Conservation (phyloP, 2,113 vertebrate species). For the western clawed frog (Xenopus tropicalis) region DNA sequence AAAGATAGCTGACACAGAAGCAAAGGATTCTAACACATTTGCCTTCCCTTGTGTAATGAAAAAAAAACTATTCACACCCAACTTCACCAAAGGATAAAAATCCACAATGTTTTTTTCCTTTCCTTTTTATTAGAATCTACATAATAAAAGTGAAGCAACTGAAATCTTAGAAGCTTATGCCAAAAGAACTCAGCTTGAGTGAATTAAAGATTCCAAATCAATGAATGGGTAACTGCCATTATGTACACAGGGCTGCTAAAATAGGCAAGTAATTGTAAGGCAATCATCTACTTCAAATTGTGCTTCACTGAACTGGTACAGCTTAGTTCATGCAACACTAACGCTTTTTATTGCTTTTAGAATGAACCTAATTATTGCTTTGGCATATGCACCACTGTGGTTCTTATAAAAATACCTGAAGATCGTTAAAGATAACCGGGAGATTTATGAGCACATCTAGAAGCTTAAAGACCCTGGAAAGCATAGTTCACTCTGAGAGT, state of each 20-base stretch:
- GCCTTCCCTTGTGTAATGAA: neutral
- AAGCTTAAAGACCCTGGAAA: too few relatives aligned
- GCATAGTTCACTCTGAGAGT: too few relatives aligned
- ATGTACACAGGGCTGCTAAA: neutral
- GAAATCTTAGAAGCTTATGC: neutral
- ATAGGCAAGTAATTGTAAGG: slow-evolving; percentile 13
- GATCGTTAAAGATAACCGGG: too few relatives aligned
- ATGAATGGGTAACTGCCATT: slow-evolving; percentile 1
- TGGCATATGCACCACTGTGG: neutral
- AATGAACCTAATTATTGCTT: neutral
- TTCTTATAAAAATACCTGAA: neutral
- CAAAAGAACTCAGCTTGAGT: neutral
- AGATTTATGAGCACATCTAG: too few relatives aligned
- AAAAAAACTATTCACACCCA: slow-evolving; percentile 4
- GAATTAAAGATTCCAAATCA: slow-evolving; percentile 4
- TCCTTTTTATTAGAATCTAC: neutral
- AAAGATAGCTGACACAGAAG: slow-evolving; percentile 24
- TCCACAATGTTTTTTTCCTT: neutral
- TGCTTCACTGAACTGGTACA: slow-evolving; percentile 1
- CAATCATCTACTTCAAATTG: slow-evolving; percentile 1
- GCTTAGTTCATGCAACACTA: neutral
- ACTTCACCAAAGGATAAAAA: neutral
- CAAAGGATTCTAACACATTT: slow-evolving; percentile 18
- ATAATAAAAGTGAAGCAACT: neutral
- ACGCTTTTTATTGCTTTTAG: neutral